Evolutionary conservation across 2,888 invertebrate species (phyloP), one percentile per base, ranked within the genome.

Genomic region (Drosophila histrio): DNA sequence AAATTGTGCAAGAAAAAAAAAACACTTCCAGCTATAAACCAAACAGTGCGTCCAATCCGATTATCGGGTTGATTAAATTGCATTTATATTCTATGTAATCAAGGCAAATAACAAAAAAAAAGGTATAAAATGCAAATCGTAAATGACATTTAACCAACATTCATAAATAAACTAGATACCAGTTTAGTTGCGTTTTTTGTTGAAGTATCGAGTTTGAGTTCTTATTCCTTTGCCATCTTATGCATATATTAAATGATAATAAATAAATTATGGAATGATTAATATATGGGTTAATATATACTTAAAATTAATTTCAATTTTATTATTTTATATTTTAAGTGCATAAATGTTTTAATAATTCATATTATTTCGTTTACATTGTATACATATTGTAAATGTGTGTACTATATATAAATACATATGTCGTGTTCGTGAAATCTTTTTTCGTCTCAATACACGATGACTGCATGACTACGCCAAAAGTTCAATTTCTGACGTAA

Each of bases 51-150:
- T 39, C 32, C 63, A 80, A 80, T 85, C 73, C 75, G 86, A 87
- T 87, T 87, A 85, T 77, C 32, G 65, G 63, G 61, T 72, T 81
- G 74, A 87, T 72, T 79, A 72, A 82, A 73, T 72, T 78, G 26
- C 58, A 76, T 80, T 76, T 70, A 84, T 69, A 70, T 77, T 68
- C 54, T 61, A 62, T 72, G 70, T 54, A 54, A 56, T 54, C 39
- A 71, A 67, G 44, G 32, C 61, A 32, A 38, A 22, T 26, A 28
- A 44, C 13, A 58, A 61, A 80, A 67, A 21, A 21, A 22, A 46
- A 43, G n/a, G n/a, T n/a, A n/a, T n/a, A n/a, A 22, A 43, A 34
- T 53, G 34, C 17, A 53, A 74, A 53, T 49, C 46, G 38, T 52
- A 60, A 64, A 44, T 65, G 41, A 15, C 21, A 72, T 72, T 58